Base-by-base conservation (phyloP, 2,797 vertebrate genomes). In the Pangasius mekongensis region DNA sequence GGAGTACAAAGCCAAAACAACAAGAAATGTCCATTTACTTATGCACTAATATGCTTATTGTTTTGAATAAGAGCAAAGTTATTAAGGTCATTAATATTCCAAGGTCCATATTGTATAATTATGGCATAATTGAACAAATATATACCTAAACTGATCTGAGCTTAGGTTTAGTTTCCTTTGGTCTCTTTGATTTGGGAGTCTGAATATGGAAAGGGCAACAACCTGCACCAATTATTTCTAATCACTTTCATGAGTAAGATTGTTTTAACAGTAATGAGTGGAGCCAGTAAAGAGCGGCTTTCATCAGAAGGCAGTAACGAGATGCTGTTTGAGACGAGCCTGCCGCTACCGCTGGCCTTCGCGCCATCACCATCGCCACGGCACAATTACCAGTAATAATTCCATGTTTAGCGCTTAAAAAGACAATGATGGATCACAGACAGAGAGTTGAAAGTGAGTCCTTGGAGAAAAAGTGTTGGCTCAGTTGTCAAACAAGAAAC, bases 361-460 rank as follows among this genome's bases (percentile, higher is more conserved):
- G 39, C 67, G 22, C 88, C 74, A 67, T 82, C 69, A 27, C 62
- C 52, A 52, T 22, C 71, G 62, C 87, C 49, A 77, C 49, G 33
- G 43, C 85, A 87, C 91, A 89, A 91, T 92, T 91, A 92, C 88
- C 88, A 69, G 71, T 22, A 81, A 90, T 91, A 89, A 89, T 91
- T 90, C 90, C 52, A 62, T 80, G 74, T 89, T 89, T 52, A 90
- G 88, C 36, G 30, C 86, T 87, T 91, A 91, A 91, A 85, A 89
- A 89, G 90, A 86, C 86, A 52, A 87, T 90, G 90, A 92, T 56
- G 81, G 88, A 87, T 88, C 43, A 66, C 76, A 87, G 89, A 88
- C 30, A 58, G 3, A 49, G 52, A 88, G 87, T 88, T 89, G 84
- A 91, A 91, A 92, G 77, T 11, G 33, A 85, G 81, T 84, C 78